phyloP scores from a whole-genome alignment of 2,888 invertebrate genomes.

The Aproaerema taeniolella region DNA sequence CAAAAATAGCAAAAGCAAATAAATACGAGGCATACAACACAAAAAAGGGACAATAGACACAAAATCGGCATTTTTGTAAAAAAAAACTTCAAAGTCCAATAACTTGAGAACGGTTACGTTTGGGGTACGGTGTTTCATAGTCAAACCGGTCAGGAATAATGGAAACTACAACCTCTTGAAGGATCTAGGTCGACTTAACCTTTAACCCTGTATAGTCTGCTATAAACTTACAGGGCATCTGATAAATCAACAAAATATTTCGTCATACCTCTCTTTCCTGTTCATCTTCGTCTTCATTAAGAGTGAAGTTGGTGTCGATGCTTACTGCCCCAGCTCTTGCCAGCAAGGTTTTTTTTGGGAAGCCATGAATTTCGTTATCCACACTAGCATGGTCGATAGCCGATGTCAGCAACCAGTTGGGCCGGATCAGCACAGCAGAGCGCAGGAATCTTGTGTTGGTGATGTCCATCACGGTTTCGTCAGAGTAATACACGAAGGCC shows the following conservation, averaged over 20 bases:
- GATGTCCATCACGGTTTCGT: slow-evolving; percentile 42
- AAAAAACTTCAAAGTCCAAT: too few species aligned
- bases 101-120: too few species aligned
- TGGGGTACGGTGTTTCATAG: too few species aligned
- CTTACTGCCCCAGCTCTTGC: slow-evolving; percentile 53
- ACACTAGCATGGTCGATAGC: slow-evolving; percentile 35
- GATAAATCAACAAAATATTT: background rate
- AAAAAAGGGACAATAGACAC: too few species aligned
- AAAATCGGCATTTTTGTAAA: too few species aligned
- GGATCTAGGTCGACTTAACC: too few species aligned
- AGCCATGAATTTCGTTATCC: slow-evolving; percentile 31
- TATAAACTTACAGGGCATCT: too few species aligned
- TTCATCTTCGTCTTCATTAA: slow-evolving; percentile 64
- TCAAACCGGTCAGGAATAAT: too few species aligned
- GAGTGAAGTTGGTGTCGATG: slow-evolving; percentile 47
- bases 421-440: slow-evolving; percentile 47
- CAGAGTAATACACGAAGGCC: slow-evolving; percentile 62
- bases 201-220: too few species aligned
- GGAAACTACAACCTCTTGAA: too few species aligned
- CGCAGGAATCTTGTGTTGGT: slow-evolving; percentile 43
- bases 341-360: slow-evolving; percentile 55
- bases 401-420: slow-evolving; percentile 54
- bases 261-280: slow-evolving; percentile 60
- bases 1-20: too few species aligned
- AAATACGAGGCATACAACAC: too few species aligned